These are phyloP conservation scores for Mus spretus DNA, from an alignment of 2,797 vertebrate species.

Conservation along the genomic window DNA sequence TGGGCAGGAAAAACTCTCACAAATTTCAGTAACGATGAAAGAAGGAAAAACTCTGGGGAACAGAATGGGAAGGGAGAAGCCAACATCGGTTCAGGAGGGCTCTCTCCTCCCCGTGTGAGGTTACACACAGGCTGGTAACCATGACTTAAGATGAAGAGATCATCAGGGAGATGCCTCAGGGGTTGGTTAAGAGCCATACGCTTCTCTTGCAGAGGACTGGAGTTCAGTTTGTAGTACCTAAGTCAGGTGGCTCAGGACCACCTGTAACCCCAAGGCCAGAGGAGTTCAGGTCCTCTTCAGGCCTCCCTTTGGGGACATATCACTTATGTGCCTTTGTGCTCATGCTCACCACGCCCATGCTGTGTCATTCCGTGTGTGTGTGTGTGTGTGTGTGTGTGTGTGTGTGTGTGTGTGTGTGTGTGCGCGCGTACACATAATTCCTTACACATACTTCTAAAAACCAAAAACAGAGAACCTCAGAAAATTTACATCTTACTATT, in stretches of 20 bases:
- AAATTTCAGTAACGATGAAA: not conserved
- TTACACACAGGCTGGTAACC: not conserved
- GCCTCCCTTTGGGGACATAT: not conserved
- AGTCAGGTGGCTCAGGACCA: not conserved
- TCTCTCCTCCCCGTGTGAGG: not conserved
- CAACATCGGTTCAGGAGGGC: not conserved
- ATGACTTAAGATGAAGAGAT: not conserved
- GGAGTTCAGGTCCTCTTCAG: not conserved
- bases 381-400: too few relatives aligned
- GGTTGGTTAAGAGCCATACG: not conserved
- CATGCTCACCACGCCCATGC: too few relatives aligned
- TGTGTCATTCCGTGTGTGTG: too few relatives aligned
- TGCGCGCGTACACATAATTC: too few relatives aligned
- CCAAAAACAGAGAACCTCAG: not conserved
- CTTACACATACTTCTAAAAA: not conserved
- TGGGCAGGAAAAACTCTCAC: not conserved
- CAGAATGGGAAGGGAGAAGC: not conserved
- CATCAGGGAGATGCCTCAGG: too few relatives aligned
- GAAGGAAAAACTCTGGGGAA: not conserved
- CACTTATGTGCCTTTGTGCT: not conserved
- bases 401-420: too few relatives aligned
- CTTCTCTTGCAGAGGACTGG: not conserved
- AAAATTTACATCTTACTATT: not conserved
- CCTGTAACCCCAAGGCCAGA: not conserved
- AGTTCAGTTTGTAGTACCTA: not conserved